phyloP scores from a whole-genome alignment of 2,888 invertebrate species.

The Molorchus minor region DNA sequence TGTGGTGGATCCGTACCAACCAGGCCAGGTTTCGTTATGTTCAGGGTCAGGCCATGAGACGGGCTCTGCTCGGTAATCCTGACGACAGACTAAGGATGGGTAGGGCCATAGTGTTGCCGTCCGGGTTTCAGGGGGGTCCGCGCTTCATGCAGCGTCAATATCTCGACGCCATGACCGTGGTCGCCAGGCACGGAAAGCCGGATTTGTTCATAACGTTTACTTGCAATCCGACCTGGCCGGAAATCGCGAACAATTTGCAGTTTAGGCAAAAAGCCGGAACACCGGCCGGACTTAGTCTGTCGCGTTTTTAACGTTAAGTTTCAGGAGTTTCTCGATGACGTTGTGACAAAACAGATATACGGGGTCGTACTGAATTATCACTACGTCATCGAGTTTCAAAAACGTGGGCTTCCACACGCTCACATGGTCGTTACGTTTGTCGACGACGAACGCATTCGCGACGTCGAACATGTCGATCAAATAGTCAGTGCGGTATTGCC shows the following conservation, averaged over 20 bases:
- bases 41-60: background rate
- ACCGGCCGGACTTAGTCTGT: conserved; percentile 27
- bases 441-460: background rate
- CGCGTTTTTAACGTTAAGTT: conserved; percentile 15
- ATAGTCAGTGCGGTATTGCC: background rate
- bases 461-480: background rate
- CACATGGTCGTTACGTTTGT: conserved; percentile 23
- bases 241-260: conserved; percentile 18
- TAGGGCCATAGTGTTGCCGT: no score
- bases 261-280: conserved; percentile 12
- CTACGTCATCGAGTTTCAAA: conserved; percentile 31
- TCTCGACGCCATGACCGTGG: background rate
- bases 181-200: background rate
- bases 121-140: no score
- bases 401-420: conserved; percentile 28
- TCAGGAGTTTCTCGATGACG: conserved; percentile 27
- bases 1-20: background rate
- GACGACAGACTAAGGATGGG: no score
- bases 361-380: conserved; percentile 23
- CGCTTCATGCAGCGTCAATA: background rate
- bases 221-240: conserved; percentile 34
- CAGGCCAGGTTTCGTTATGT: no score
- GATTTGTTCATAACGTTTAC: no score
- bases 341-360: conserved; percentile 21
- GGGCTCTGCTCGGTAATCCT: background rate